phyloP scores from a whole-genome alignment of 2,113 vertebrate species.

The Melierax canorus region DNA sequence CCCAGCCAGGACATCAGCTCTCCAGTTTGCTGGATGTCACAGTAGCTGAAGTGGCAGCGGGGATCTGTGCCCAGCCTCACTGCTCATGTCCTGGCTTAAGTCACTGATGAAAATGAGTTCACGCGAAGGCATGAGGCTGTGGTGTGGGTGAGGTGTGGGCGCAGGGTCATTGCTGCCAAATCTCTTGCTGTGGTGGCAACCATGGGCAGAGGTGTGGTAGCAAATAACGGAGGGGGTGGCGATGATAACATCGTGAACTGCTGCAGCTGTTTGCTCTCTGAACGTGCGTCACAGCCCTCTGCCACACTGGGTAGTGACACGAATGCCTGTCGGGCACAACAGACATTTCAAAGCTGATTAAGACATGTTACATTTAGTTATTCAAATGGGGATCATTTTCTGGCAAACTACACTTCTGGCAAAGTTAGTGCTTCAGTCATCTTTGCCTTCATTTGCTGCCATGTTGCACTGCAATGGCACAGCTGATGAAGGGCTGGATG shows the following conservation, averaged over 20 bases:
- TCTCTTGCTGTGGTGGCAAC: not conserved
- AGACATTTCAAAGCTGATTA: not conserved
- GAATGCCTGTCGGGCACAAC: not conserved
- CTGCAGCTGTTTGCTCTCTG: not conserved
- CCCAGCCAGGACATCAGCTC: not conserved
- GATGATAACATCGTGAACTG: not conserved
- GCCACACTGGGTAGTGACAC: not conserved
- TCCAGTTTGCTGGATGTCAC: not conserved
- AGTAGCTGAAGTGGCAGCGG: not conserved
- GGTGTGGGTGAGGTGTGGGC: not conserved
- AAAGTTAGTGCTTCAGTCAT: not conserved
- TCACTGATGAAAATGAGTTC: not conserved
- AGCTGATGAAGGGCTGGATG: not conserved
- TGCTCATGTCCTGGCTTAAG: not conserved
- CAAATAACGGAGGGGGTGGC: not conserved
- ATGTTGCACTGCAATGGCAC: not conserved
- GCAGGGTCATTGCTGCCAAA: not conserved
- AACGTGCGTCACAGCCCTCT: not conserved
- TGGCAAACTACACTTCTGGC: not conserved
- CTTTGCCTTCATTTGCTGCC: not conserved
- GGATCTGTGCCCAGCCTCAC: not conserved
- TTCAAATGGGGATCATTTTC: not conserved
- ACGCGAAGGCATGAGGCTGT: not conserved
- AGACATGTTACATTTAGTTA: not conserved
- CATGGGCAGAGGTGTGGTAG: accelerated